phyloP scores from a whole-genome alignment of 2,888 invertebrate genomes.

The Dolichopus griseipennis region DNA sequence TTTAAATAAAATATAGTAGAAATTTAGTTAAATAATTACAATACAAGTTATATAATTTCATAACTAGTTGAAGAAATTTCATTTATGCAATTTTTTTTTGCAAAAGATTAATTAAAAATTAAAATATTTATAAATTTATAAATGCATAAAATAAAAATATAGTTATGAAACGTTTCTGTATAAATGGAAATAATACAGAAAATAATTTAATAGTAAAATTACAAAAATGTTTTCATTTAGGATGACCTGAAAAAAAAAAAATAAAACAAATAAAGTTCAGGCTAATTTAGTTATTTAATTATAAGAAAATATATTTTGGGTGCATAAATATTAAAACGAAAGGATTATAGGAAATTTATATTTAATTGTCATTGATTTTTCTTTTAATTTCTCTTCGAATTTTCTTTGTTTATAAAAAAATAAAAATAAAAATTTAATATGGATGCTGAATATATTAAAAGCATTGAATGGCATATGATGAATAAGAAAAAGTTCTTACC shows the following conservation, averaged over 20 bases:
- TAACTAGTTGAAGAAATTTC: not conserved
- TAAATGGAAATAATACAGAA: not conserved
- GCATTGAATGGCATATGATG: constrained; percentile 98
- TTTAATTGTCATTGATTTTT: not conserved
- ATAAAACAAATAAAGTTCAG: not conserved
- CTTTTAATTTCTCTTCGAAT: not conserved
- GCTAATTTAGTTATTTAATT: not conserved
- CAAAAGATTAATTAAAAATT: not conserved
- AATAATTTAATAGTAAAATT: not conserved
- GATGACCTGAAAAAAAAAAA: constrained; percentile 1
- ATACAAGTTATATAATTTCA: not conserved
- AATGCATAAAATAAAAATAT: not conserved
- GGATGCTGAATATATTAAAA: constrained; percentile 52
- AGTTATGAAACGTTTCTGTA: not conserved
- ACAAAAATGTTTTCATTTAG: not conserved
- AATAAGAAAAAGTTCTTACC: constrained; percentile 91
- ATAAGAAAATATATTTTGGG: not conserved
- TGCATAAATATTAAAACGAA: not conserved
- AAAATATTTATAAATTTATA: not conserved
- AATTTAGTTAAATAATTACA: not conserved
- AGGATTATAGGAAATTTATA: not conserved
- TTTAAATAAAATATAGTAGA: not conserved
- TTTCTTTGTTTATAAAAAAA: not conserved
- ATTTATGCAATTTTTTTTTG: not conserved
- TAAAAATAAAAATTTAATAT: not conserved